Base-by-base conservation (phyloP, 2,888 invertebrate genomes). In the Drosophila maculinotata region DNA sequence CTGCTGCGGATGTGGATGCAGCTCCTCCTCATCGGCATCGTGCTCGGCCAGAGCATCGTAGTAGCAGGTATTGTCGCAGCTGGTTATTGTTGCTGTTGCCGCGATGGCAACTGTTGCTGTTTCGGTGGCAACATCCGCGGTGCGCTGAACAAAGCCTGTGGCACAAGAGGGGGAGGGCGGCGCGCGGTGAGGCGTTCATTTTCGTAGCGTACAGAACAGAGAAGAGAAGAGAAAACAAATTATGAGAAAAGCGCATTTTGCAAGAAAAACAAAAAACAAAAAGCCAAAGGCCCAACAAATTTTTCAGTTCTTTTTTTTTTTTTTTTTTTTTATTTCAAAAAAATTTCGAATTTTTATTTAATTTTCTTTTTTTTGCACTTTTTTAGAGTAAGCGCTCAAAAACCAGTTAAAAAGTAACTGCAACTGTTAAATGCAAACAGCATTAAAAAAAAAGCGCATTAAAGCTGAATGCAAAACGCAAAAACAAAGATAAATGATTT, bases 251-350 rank as follows among this genome's bases (percentile, higher is more conserved):
- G 93, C 89, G 88, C 89, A 73, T 36, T 38, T 81, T 36, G 20
- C 20, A 14, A 30, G 10, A 17, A 58, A 65, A 79, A 76, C 84
- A 94, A 94, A 94, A 94, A 96, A 20, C 20, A 36, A 17, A 36
- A 15, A 51, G 95, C 96, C 96, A 95, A 95, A 95, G 96, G 95
- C 2, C 96, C 95, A 94, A 49, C 8, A 15, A 94, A 44, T 36
- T 42, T 33, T 42, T 30, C 9, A 14, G 41, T 36, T 23, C 2
- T 14, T 31, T 38, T 12, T 25, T 39, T 30, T 28, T 20, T 17
- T 57, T 31, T 41, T 52, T 62, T 35, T 42, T 59, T 65, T 44
- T 59, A 30, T 69, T 47, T 49, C 60, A 45, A 64, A n/a, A n/a
- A 20, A 20, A 20, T 20, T 59, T 51, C 0, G 12, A 48, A 30